Base-by-base conservation (phyloP, 2,113 vertebrate species). In the Perognathus longimembris region DNA sequence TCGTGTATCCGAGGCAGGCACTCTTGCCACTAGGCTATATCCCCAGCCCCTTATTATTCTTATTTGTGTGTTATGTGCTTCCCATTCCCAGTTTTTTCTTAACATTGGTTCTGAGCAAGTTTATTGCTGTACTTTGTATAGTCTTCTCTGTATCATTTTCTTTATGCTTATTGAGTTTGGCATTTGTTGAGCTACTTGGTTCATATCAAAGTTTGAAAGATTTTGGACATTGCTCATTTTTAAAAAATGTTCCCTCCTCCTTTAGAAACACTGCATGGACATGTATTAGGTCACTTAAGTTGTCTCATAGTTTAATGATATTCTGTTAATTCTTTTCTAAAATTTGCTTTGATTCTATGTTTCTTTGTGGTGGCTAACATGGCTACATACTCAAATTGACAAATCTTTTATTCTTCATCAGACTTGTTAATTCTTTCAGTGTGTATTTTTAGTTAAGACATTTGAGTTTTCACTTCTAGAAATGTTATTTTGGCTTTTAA, bases 351-450 rank as follows among this genome's bases (percentile, higher is more conserved):
- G 32, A 21, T 4, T 87, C 26, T 42, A 15, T 57, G 12, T 80
- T 84, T 87, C 28, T 57, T 82, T 91, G 79, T 64, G 42, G 54
- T 70, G 18, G 36, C 32, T 94, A 57, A 28, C 77, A 73, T 42
- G 77, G 5, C 14, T 78, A 20, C 30, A 20, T 69, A 32, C 73
- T 79, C 36, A 79, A 71, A 22, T 94, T 78, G 57, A 71, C 6
- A 36, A 42, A 61, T 84, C 14, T 63, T 75, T 75, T 75, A 26
- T 76, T 82, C 28, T 54, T 28, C 30, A 75, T 50, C n/a, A 82
- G 40, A 59, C 57, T 21, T 67, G 15, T 20, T 71, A 59, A 83
- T 73, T 45, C n/a, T n/a, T 90, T 36, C 24, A 45, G 21, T 32
- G 21, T 21, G 8, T 73, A 17, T 59, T 73, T 94, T n/a, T 63